Base-by-base conservation (phyloP, 1,140 invertebrate species). In the Tetramorium alpestre region DNA sequence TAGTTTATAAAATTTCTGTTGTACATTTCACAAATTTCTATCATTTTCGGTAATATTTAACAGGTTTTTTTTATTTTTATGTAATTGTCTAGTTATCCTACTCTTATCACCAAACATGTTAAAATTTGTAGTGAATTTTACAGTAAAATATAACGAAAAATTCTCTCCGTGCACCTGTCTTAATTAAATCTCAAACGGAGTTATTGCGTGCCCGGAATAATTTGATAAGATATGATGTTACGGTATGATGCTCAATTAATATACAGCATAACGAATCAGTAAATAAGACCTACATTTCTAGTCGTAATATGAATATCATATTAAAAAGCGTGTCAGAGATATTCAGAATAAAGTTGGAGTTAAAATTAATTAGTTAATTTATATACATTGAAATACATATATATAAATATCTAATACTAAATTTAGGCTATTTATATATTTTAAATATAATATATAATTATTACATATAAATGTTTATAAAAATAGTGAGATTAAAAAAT, bases 141-240 rank as follows among this genome's bases (percentile, higher is more conserved):
- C 22, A 22, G 22, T 22, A 22, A 22, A 22, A 22, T 22, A 22
- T 22, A 22, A 22, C 22, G 22, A 22, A 22, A 22, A 22, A 22
- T 22, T 22, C 22, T 22, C 22, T 22, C 22, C 22, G 22, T 22
- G 22, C 22, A 41, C 41, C 69, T 33, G 56, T 51, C 72, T 85
- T 56, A 85, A 76, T 85, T 62, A 85, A 77, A 76, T 77, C 25
- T 64, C 47, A 85, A 64, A 47, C 58, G n/a, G 5, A 69, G 22
- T 69, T 70, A 78, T 78, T 49, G 69, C 80, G 41, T 47, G 80
- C 54, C 11, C 54, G 69, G 60, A 73, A 84, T 84, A 84, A 84
- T 25, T 84, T 44, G 8, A 5, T 73, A 44, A 58, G 33, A 72
- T 72, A 38, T 10, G 41, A 73, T 73, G 33, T 33, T 33, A 33